Conservation (phyloP, 1,140 invertebrate genomes). For the Vanessa atalanta region DNA sequence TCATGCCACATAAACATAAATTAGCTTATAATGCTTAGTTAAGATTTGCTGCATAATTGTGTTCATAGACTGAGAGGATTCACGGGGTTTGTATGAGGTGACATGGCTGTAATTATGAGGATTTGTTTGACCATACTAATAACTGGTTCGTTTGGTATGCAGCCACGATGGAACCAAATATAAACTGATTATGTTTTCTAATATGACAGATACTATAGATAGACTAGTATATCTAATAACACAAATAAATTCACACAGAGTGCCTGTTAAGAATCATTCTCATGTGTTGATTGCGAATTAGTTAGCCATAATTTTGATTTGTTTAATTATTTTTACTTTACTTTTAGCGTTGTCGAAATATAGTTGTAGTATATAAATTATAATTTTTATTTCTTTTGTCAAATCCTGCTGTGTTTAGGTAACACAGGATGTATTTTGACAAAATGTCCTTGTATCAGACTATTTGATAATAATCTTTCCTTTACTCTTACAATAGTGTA, state of each 20-base stretch:
- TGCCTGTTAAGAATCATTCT: constrained; percentile 75
- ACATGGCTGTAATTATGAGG: constrained; percentile 37
- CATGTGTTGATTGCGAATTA: constrained; percentile 63
- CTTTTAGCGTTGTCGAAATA: constrained; percentile 71
- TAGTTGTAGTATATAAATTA: constrained; percentile 65
- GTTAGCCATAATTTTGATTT: constrained; percentile 76
- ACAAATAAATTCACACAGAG: constrained; percentile 77
- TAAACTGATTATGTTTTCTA: constrained; percentile 25
- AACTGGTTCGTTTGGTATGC: constrained; percentile 6
- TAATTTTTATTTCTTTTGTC: constrained; percentile 49
- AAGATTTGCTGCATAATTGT: constrained; percentile 80
- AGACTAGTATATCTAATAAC: constrained; percentile 62
- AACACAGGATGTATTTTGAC: constrained; percentile 41
- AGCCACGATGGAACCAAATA: constrained; percentile 12
- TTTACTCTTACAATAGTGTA: constrained; percentile 17
- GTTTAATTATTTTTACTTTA: constrained; percentile 65
- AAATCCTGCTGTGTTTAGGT: constrained; percentile 33
- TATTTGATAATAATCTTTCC: constrained; percentile 42
- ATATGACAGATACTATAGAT: constrained; percentile 50
- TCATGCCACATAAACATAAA: constrained; percentile 77
- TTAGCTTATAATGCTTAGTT: constrained; percentile 80
- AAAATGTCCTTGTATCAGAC: constrained; percentile 58
- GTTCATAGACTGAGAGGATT: constrained; percentile 75
- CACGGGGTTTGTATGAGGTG: constrained; percentile 28
- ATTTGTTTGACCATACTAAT: constrained; percentile 46